Base-by-base conservation (phyloP, 2,797 vertebrate species). In the Poeciliopsis presidionis region DNA sequence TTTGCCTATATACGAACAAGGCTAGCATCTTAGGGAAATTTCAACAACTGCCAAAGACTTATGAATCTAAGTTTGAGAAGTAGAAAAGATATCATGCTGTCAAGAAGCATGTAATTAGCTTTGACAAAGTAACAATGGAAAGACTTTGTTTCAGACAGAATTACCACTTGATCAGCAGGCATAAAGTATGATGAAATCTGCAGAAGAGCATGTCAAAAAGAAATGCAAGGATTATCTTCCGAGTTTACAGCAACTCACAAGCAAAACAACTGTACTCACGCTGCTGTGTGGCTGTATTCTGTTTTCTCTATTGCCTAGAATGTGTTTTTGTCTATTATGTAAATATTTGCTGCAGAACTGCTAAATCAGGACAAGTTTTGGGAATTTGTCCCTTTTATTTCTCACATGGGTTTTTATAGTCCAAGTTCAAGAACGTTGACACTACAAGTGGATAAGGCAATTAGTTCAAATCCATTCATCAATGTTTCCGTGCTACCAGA, bases 31-130 rank as follows among this genome's bases (percentile, higher is more conserved):
- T 67, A 57, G 69, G 47, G 36, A 39, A 8, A 53, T 57, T n/a
- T 55, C 45, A 73, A 78, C 53, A 45, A 4, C 12, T 79, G 46
- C 45, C 80, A n/a, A 82, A 63, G 61, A 83, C 59, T 75, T 74
- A 70, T 82, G 74, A 71, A 74, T 75, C 36, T 9, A 41, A 13
- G 18, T 74, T n/a, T 36, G 8, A 33, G 45, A 82, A 75, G 79
- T 55, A 57, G 3, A 84, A 28, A 57, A 77, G 69, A 75, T 77
- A 67, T 81, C 36, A 51, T 53, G 81, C 67, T 71, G 55, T 82
- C 81, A 82, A 47, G 45, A 72, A 33, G 41, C 43, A 61, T 71
- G 22, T 73, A 72, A 57, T 84, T 78, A 81, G 36, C 72, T 71
- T 59, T 53, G 67, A 59, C 33, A 61, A 74, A 39, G 36, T 67